These are phyloP conservation scores for Clamator glandarius DNA, from an alignment of 2,797 vertebrate species.

Conservation along the genomic window DNA sequence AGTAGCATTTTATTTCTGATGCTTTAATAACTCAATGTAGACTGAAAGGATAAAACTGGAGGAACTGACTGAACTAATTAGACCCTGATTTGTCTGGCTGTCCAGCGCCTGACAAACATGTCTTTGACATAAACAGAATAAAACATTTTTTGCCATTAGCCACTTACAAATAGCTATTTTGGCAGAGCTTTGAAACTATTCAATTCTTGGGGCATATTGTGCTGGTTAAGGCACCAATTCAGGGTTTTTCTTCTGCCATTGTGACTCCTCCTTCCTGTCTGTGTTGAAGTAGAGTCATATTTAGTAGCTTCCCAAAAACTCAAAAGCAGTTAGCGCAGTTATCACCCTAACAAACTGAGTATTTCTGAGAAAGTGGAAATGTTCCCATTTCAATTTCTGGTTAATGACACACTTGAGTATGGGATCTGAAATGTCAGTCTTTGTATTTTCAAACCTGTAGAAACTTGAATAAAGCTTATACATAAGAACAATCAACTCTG, in stretches of 20 bases:
- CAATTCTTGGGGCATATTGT: conserved; percentile 18
- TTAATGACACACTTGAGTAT: conserved; percentile 69
- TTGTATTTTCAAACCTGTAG: conserved; percentile 75
- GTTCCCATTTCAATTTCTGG: conserved; percentile 73
- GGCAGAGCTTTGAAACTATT: conserved; percentile 37
- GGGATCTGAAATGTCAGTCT: conserved; percentile 73
- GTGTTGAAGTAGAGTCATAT: conserved; percentile 38
- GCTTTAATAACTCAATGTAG: conserved; percentile 68
- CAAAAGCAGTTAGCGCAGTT: conserved; percentile 51
- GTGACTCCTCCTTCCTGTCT: conserved; percentile 38
- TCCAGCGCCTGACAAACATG: conserved; percentile 59
- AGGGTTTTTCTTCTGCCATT: conserved; percentile 8
- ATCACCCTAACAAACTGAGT: conserved; percentile 59
- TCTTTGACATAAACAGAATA: conserved; percentile 73
- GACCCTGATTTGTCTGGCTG: conserved; percentile 69
- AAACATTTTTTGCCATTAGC: conserved; percentile 64
- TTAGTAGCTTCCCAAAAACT: conserved; percentile 64
- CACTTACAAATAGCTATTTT: conserved; percentile 58
- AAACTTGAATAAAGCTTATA: conserved; percentile 74
- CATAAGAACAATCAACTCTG: conserved; percentile 73
- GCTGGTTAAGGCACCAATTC: conserved; percentile 19
- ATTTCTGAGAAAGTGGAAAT: conserved; percentile 68
- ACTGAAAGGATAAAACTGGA: conserved; percentile 69
- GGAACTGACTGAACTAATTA: conserved; percentile 73
- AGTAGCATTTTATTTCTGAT: conserved; percentile 65